Base-by-base conservation (phyloP, 2,888 invertebrate genomes). In the Oscheius sp. region DNA sequence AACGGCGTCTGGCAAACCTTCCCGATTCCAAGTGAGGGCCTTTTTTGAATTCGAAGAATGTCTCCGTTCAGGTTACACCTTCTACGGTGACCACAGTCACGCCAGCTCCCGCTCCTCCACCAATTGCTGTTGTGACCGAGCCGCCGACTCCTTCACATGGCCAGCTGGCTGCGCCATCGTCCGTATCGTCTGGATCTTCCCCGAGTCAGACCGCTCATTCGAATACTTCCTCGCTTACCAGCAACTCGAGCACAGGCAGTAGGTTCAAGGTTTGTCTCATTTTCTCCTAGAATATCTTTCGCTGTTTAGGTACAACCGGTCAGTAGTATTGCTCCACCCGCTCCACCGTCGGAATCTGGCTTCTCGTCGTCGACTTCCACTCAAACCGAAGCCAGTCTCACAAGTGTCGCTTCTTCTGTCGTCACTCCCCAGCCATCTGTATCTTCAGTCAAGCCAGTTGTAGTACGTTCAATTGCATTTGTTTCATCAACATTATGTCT, bases 201-300 rank as follows among this genome's bases (percentile, higher is more conserved):
- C 81, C 81, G n/a, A 76, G 75, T n/a, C 49, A 66, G 66, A 78
- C 79, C 41, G 74, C 81, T 13, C 79, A 81, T 71, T 81, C 81
- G 69, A 81, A 81, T 52, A 81, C 69, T 45, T 79, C 79, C 2
- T 81, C 81, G 9, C 76, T 79, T 5, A 76, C 71, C 23, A 75
- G 75, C 41, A 79, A 74, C 18, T 72, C 74, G 2, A 77, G 76
- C 53, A 74, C 69, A 2, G 68, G 77, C 2, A 61, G 81, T 18
- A 53, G 82, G 43, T 82, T 82, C 73, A 79, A 77, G 18, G 76
- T 76, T 21, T 29, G 35, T 5, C 21, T 29, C 59, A 5, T 59
- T n/a, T 35, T 16, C 46, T 46, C 16, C 23, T 3, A 46, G 7
- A 7, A 18, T 13, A 12, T 45, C n/a, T n/a, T 16, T 23, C n/a